Evolutionary conservation across 2,113 vertebrate genomes (phyloP).

Genomic region (Otolemur garnettii): DNA sequence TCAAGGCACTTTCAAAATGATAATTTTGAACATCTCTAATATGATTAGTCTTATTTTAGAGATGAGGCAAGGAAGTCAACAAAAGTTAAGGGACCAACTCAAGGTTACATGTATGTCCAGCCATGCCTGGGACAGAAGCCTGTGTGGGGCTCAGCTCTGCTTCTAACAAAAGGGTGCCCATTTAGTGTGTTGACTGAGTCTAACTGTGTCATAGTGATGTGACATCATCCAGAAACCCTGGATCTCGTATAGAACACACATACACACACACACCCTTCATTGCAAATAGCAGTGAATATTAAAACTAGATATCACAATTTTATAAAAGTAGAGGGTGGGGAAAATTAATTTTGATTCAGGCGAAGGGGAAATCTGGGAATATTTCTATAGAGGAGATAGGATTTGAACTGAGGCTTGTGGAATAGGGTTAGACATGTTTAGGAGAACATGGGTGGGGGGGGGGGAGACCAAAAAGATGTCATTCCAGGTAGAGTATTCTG

Average conservation of each 20-base stretch:
- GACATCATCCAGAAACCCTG: not conserved
- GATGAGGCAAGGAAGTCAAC: not conserved
- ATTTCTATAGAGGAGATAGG: not conserved
- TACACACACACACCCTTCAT: not conserved
- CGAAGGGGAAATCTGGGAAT: not conserved
- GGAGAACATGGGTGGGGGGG: not conserved
- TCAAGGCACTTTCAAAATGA: constrained; percentile 63
- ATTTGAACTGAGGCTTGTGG: constrained; percentile 13
- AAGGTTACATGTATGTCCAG: constrained; percentile 44
- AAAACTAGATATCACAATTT: not conserved
- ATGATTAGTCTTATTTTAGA: constrained; percentile 67
- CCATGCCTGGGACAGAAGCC: not conserved
- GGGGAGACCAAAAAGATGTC: not conserved
- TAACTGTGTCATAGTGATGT: not conserved
- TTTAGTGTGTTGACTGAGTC: not conserved
- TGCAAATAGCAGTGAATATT: not conserved
- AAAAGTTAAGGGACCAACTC: constrained; percentile 23
- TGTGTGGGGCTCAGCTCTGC: not conserved
- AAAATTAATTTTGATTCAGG: constrained; percentile 6
- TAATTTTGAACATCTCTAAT: constrained; percentile 67
- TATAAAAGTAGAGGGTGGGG: not conserved
- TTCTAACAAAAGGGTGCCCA: not conserved
- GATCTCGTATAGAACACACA: not conserved
- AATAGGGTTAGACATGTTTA: not conserved
- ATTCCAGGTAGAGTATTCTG: not conserved